Evolutionary conservation across 1,140 invertebrate species (phyloP).

Genomic region (Drosophila jambulina): DNA sequence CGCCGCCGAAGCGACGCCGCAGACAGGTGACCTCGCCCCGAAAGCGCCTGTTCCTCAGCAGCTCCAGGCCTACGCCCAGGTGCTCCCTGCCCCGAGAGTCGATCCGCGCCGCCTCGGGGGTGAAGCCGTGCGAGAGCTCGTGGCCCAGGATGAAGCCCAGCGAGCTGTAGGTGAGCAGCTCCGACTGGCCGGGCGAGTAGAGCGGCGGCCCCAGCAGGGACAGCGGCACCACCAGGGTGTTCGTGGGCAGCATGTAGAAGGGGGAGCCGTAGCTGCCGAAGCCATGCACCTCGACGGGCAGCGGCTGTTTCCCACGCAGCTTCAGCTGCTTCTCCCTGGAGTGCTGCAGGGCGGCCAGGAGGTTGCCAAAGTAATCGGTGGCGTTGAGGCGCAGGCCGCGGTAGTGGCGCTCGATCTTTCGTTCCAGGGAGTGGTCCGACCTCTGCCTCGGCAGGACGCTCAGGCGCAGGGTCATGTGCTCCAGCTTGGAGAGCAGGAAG

Average conservation of each 20-base stretch:
- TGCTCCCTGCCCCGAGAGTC: constrained; percentile 12
- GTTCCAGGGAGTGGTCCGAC: background rate
- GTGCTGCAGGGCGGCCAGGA: constrained; percentile 5
- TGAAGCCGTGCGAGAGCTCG: constrained; percentile 59
- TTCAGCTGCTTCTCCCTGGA: background rate
- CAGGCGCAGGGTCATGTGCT: constrained; percentile 38
- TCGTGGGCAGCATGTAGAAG: constrained; percentile 30
- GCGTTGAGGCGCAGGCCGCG: constrained; percentile 7
- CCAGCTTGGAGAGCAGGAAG: constrained; percentile 42
- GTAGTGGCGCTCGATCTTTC: constrained; percentile 28
- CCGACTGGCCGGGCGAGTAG: constrained; percentile 22
- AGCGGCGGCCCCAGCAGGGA: constrained; percentile 44
- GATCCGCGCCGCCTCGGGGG: constrained; percentile 1
- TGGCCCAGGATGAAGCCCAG: constrained; percentile 63
- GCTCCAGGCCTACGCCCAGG: rapidly evolving
- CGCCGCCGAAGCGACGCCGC: background rate
- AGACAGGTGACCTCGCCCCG: constrained; percentile 6
- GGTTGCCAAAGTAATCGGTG: constrained; percentile 54
- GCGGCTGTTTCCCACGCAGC: background rate
- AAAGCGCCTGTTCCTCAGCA: background rate
- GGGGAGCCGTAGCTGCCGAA: constrained; percentile 53
- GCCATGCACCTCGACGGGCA: constrained; percentile 1
- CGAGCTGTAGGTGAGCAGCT: constrained; percentile 30
- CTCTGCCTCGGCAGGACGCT: constrained; percentile 42
- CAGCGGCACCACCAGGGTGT: constrained; percentile 48